A percentile compares a stretch with the other conserved stretches of the same genome.
These are phyloP conservation scores for Sus scrofa DNA, from an alignment of 2,113 vertebrate genomes.

Conservation along the genomic window T2T-Sscrofa CM000813.6:136733501-136734000, in stretches of 20 bases:
- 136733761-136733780: neutral
- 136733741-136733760: neutral
- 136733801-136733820: too few relatives aligned
- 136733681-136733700: constrained; percentile 15
- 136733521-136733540: neutral
- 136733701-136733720: constrained; percentile 6
- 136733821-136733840: too few relatives aligned
- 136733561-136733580: neutral
- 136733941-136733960: too few relatives aligned
- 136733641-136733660: neutral
- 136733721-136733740: neutral
- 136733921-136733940: too few relatives aligned
- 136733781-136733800: neutral
- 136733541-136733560: neutral
- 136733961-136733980: too few relatives aligned
- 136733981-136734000: too few relatives aligned
- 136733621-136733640: constrained; percentile 2
- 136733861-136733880: too few relatives aligned
- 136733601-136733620: neutral
- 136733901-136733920: too few relatives aligned
- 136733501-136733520: neutral
- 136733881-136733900: too few relatives aligned
- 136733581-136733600: neutral
- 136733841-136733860: too few relatives aligned
- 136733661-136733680: constrained; percentile 5